Conservation (phyloP, 2,113 vertebrate species). For the Colius striatus region DNA sequence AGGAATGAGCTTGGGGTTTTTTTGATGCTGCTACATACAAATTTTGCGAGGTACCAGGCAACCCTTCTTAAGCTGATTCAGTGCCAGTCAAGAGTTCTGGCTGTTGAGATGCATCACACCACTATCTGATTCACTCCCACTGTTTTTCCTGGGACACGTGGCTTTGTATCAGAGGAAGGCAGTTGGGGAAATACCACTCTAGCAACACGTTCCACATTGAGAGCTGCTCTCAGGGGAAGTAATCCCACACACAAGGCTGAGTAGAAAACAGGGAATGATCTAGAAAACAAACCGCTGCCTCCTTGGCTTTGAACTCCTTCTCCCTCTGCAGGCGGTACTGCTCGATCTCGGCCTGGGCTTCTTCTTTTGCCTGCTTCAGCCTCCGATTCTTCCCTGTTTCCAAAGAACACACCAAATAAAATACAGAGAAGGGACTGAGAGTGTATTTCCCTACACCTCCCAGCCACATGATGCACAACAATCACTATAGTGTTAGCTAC, state of each 20-base stretch:
- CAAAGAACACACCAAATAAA: background rate
- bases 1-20: background rate
- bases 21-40: background rate
- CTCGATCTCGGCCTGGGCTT: constrained; percentile 97
- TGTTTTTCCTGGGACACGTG: background rate
- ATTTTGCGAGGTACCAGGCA: background rate
- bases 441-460: rapidly evolving
- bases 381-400: constrained; percentile 91
- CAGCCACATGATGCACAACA: rapidly evolving
- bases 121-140: background rate
- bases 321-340: constrained; percentile 96
- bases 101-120: background rate
- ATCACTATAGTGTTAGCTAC: rapidly evolving
- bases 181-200: background rate
- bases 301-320: constrained; percentile 97
- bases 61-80: background rate
- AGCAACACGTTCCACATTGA: rapidly evolving
- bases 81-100: background rate
- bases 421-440: background rate
- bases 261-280: background rate
- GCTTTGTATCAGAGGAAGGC: background rate
- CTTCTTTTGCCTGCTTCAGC: constrained; percentile 98
- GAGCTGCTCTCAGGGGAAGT: background rate
- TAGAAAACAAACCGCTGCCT: constrained; percentile 85
- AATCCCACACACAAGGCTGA: background rate